Base-by-base conservation (phyloP, 2,113 vertebrate species). In the Eurystomus gularis region DNA sequence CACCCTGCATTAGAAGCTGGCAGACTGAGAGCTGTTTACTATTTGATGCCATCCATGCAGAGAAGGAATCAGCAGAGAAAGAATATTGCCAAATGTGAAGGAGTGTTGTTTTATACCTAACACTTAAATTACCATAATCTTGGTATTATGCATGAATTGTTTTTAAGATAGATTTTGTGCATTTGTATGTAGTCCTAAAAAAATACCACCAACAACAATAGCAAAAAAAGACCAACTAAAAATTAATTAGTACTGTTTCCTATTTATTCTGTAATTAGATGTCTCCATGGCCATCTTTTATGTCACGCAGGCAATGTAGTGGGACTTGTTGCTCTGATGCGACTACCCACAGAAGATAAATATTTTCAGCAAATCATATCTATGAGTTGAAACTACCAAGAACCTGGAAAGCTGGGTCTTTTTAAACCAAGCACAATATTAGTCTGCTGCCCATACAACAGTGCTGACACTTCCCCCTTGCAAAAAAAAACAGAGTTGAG, bases 61-160 rank as follows among this genome's bases (percentile, higher is more conserved):
- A 61, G 40, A 86, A 90, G n/a, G 70, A 88, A 93, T 79, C 78
- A 93, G 44, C 73, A 93, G 52, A 84, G 42, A 70, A 89, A 94
- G 84, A 85, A 57, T 49, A 77, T 2, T 88, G 57, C 28, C 76
- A 87, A 66, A 73, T n/a, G 7, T 57, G 40, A 75, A 71, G 33
- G 39, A 83, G 78, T 52, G 46, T 31, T 90, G 15, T 37, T 88
- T 90, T 39, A 84, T 3, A 80, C 52, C 21, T 92, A 71, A 73
- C 29, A 40, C 17, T 77, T 90, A 76, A 61, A 88, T 78, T 70
- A 69, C 54, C 19, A 46, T 73, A 6, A 86, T 91, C 0, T 13
- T 61, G 24, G 4, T 86, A 66, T 66, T 91, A 82, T 42, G 33
- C 17, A n/a, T 23, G 4, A 40, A 68, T 76, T 42, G 6, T 3